These are phyloP conservation scores for Porites divaricata DNA, from an alignment of 92 coral and sea anemone genomes.

Conservation along the genomic window DNA sequence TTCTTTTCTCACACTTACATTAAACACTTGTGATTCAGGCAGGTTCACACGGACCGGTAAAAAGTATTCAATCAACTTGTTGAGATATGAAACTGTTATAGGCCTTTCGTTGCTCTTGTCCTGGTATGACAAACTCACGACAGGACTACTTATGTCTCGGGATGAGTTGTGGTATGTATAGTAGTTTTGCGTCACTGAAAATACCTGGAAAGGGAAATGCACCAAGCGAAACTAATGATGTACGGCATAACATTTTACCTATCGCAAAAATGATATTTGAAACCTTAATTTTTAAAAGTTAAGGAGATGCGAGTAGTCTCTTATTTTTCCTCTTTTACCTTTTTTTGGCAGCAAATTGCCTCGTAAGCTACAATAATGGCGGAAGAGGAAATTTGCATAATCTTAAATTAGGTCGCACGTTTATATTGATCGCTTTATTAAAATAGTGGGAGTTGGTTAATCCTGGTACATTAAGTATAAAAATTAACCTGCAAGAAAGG, in stretches of 20 bases:
- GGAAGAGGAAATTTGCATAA: no score
- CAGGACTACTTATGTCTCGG: conserved; percentile 55
- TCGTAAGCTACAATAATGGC: no score
- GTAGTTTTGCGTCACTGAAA: conserved; percentile 57
- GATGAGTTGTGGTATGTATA: conserved; percentile 63
- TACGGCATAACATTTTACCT: background rate
- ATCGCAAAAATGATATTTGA: no score
- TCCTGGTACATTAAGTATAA: no score
- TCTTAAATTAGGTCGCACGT: no score
- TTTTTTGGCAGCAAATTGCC: no score
- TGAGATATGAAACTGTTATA: conserved; percentile 51
- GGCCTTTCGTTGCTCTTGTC: conserved; percentile 51
- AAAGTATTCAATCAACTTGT: conserved; percentile 57
- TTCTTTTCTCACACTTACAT: conserved; percentile 19
- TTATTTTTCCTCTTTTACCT: no score
- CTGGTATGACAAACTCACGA: conserved; percentile 67
- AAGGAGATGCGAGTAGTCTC: no score
- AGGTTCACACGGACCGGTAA: conserved; percentile 45
- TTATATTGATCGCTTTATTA: no score
- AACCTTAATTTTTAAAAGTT: no score
- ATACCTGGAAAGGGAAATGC: conserved; percentile 38
- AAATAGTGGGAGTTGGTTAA: no score
- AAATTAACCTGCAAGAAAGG: no score
- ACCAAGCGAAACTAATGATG: background rate
- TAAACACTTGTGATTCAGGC: conserved; percentile 48